Evolutionary conservation across 2,888 invertebrate species (phyloP).

Genomic region (Ophraella communa): DNA sequence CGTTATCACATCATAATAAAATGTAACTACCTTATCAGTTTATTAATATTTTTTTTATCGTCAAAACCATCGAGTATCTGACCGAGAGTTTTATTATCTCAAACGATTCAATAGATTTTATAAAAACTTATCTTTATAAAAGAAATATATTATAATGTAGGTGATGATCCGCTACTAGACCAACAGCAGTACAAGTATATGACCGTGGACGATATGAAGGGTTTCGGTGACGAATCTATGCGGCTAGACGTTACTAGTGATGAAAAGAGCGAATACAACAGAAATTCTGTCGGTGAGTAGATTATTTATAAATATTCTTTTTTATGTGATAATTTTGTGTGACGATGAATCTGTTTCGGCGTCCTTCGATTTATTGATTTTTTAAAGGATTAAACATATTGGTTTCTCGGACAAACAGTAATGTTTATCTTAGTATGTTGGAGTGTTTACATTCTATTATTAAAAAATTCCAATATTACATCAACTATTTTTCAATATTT

Average conservation of each 20-base stretch:
- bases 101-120: not conserved
- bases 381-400: no score
- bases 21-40: conserved; percentile 13
- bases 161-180: conserved; percentile 74
- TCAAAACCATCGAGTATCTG: conserved; percentile 17
- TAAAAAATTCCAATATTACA: no score
- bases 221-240: conserved; percentile 75
- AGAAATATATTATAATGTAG: conserved; percentile 55
- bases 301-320: not conserved
- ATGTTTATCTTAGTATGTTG: no score
- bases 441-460: no score
- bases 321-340: not conserved
- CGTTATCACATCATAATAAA: not conserved
- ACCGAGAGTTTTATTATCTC: conserved; percentile 24
- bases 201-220: conserved; percentile 82
- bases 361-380: no score
- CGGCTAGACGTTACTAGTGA: conserved; percentile 59
- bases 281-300: conserved; percentile 57
- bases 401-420: no score
- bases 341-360: no score
- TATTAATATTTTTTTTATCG: conserved; percentile 17
- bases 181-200: conserved; percentile 78
- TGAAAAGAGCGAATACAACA: conserved; percentile 58
- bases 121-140: not conserved
- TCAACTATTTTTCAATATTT: no score